Base-by-base conservation (phyloP, 2,888 invertebrate species). In the Brachyptera putata region DNA sequence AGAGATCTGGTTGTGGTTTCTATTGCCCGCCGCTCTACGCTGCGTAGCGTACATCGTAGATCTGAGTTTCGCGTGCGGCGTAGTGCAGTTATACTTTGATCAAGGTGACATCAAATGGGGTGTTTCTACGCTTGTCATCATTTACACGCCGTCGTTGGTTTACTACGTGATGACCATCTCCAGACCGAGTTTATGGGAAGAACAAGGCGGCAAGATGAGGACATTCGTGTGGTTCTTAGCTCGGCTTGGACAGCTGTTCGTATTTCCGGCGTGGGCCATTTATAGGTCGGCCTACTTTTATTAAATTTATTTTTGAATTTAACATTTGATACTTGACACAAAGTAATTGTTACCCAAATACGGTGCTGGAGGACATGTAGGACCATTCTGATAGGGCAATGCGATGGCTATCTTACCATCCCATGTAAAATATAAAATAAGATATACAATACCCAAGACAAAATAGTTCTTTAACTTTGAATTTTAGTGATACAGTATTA, bases 1-100 rank as follows among this genome's bases (percentile, higher is more conserved):
- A 67, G 76, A 81, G 66, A 76, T 78, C 60, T 73, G 76, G 66
- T 66, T 78, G n/a, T 73, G 79, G 62, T 78, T 79, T 67, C 71
- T 85, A 46, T 69, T 84, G 34, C 84, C 86, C 49, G 74, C 79
- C 2, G 63, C 80, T n/a, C 68, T 80, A 34, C 83, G 83, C 11
- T 79, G 85, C 43, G 64, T 83, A 1, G 72, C 88, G 25, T 91
- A 86, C 67, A 76, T 87, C 34, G 75, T 84, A 2, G 78, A 89
- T 56, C 83, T 87, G 37, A 81, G 85, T 16, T 81, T 81, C 41
- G 90, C 90, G 70, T 71, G 85, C 26, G 83, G 84, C 0, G 77
- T 89, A 1, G 79, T 84, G 55, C 77, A 79, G 63, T 82, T 85
- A 70, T 85, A 88, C 69, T 41, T 41, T 11, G 7, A 56, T 37